Evolutionary conservation across 2,888 invertebrate genomes (phyloP).

Genomic region (Mythimna vitellina): DNA sequence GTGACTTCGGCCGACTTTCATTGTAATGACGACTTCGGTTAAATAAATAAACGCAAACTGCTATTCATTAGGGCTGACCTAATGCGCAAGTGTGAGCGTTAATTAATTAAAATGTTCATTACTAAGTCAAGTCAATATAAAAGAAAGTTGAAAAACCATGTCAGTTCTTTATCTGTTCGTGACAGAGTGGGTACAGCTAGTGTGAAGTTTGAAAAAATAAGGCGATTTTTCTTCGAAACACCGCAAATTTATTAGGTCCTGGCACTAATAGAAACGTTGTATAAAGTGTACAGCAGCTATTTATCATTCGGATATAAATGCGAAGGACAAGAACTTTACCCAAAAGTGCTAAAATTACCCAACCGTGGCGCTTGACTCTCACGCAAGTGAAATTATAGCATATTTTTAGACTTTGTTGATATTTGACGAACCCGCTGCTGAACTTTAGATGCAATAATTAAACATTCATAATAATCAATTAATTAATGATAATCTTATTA

Average conservation of each 20-base stretch:
- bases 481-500: constrained; percentile 18
- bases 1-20: constrained; percentile 63
- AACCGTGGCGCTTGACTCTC: constrained; percentile 31
- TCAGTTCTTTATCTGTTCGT: constrained; percentile 52
- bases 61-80: constrained; percentile 66
- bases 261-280: constrained; percentile 43
- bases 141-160: constrained; percentile 32
- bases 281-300: constrained; percentile 30
- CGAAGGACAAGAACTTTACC: constrained; percentile 40
- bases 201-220: constrained; percentile 48
- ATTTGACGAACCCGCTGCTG: constrained; percentile 13
- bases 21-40: constrained; percentile 65
- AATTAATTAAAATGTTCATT: constrained; percentile 57
- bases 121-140: constrained; percentile 38
- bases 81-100: constrained; percentile 50
- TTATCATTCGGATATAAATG: constrained; percentile 53
- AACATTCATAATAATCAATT: constrained; percentile 14
- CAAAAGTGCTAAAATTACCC: constrained; percentile 44
- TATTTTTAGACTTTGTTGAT: constrained; percentile 3
- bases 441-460: constrained; percentile 17
- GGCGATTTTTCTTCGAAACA: constrained; percentile 44
- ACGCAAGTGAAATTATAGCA: constrained; percentile 27
- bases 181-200: constrained; percentile 27
- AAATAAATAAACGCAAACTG: constrained; percentile 68
- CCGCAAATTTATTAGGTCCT: constrained; percentile 42